Evolutionary conservation across 2,797 vertebrate genomes (phyloP).

Genomic region (Fratercula arctica): DNA sequence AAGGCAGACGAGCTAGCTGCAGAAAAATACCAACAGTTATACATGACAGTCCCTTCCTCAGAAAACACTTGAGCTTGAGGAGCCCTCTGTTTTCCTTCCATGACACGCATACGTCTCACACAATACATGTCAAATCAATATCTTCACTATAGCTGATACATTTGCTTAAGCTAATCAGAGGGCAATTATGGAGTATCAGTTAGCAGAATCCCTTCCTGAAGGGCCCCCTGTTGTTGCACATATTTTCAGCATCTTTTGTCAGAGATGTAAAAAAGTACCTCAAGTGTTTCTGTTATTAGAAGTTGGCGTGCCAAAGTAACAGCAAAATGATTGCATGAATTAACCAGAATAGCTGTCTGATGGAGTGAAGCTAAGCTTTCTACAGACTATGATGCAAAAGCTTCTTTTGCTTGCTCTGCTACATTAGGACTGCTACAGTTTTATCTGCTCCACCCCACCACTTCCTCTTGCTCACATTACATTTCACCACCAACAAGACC

Average conservation of each 20-base stretch:
- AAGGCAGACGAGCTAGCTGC: not conserved
- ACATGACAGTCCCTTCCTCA: not conserved
- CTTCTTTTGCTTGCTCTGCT: not conserved
- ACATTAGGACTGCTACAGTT: not conserved
- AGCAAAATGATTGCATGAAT: not conserved
- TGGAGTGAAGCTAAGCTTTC: not conserved
- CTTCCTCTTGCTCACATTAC: not conserved
- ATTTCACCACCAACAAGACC: not conserved
- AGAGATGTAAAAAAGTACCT: not conserved
- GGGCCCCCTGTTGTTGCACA: not conserved
- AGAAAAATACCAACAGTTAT: not conserved
- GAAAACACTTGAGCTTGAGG: not conserved
- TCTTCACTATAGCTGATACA: not conserved
- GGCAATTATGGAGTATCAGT: not conserved
- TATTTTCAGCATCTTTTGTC: not conserved
- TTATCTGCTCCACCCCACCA: not conserved
- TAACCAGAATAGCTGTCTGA: not conserved
- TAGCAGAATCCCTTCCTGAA: not conserved
- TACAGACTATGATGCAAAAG: not conserved
- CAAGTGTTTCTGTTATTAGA: not conserved
- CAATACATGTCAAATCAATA: not conserved
- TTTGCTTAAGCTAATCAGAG: not conserved
- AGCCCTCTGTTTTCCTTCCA: not conserved
- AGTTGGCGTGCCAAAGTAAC: not conserved
- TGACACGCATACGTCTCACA: not conserved